Percentiles rank a stretch among this genome's conserved stretches.
Evolutionary conservation across 2,113 vertebrate genomes (phyloP).

Genomic region (Daboia siamensis): DNA sequence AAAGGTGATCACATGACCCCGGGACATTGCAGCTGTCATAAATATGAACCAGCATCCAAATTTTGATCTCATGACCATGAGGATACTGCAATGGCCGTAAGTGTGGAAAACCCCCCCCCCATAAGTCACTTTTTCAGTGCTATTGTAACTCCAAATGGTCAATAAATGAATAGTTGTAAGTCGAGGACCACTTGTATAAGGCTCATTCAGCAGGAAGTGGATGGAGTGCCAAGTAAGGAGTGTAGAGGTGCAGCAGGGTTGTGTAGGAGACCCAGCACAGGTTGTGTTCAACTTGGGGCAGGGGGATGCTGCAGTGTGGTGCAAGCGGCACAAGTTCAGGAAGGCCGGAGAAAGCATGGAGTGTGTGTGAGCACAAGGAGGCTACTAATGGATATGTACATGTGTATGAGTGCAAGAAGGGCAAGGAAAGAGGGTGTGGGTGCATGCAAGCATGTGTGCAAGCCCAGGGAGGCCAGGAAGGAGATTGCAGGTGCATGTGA

Average conservation of each 20-base stretch:
- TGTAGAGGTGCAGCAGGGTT: background rate
- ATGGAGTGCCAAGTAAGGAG: background rate
- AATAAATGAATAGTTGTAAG: background rate
- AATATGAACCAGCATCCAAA: background rate
- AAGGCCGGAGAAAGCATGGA: background rate
- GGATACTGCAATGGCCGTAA: background rate
- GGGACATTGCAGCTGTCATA: background rate
- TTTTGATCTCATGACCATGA: background rate
- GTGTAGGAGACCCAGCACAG: background rate
- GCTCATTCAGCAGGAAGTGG: background rate
- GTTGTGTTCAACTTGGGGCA: background rate
- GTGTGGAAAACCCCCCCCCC: background rate
- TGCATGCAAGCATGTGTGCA: background rate
- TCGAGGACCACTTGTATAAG: background rate
- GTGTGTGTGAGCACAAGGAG: background rate
- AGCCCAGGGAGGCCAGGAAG: background rate
- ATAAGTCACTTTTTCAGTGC: background rate
- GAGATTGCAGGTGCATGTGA: background rate
- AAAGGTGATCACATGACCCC: background rate
- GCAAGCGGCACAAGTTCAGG: background rate
- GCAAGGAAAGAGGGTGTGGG: background rate
- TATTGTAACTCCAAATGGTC: background rate
- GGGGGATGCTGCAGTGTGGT: background rate
- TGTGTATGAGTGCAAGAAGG: background rate
- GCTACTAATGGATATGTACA: background rate